Evolutionary conservation across 2,797 vertebrate species (phyloP).

Genomic region (Clarias laeviceps): DNA sequence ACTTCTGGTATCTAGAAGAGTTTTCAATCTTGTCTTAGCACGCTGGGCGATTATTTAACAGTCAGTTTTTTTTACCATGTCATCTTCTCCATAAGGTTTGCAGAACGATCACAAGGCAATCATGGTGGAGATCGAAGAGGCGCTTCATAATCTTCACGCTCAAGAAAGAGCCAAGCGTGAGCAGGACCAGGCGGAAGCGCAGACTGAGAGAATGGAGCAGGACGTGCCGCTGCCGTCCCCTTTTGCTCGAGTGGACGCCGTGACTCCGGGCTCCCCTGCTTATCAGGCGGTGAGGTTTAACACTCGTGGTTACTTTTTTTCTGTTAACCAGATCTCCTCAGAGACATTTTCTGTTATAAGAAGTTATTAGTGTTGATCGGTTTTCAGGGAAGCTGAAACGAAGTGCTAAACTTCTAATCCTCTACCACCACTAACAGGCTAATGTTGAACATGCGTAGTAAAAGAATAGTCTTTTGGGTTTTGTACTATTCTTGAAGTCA

Average conservation of each 20-base stretch:
- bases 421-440: background rate
- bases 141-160: conserved; percentile 88
- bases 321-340: background rate
- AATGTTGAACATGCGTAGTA: background rate
- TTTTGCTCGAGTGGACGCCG: conserved; percentile 84
- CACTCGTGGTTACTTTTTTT: background rate
- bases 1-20: background rate
- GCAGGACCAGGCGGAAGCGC: conserved; percentile 75
- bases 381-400: background rate
- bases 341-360: background rate
- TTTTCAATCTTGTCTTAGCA: background rate
- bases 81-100: conserved; percentile 74
- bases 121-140: conserved; percentile 92
- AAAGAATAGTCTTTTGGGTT: background rate
- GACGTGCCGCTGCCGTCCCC: conserved; percentile 65
- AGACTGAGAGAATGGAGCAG: conserved; percentile 70
- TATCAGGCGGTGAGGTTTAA: conserved; percentile 77
- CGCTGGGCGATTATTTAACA: background rate
- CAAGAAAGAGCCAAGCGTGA: conserved; percentile 83
- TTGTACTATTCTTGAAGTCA: background rate
- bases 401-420: too few species aligned
- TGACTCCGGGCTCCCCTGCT: conserved; percentile 88
- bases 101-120: conserved; percentile 95
- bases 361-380: background rate
- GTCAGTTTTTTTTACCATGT: background rate